Evolutionary conservation across 2,797 vertebrate genomes (phyloP).

Genomic region (Trematomus bernacchii): DNA sequence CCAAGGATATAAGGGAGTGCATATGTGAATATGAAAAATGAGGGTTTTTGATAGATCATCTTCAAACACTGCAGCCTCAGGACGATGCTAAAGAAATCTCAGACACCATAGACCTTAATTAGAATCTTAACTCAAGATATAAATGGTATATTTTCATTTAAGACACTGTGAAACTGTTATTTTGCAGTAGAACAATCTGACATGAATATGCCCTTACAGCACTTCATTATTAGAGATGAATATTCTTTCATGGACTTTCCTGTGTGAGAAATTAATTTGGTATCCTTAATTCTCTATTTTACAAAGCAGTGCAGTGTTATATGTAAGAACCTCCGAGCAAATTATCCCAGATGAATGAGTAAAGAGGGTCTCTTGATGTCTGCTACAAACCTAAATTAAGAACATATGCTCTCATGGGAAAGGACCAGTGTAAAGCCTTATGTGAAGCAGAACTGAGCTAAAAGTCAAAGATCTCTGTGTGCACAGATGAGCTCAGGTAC

Average conservation of each 20-base stretch:
- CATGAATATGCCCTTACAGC: not conserved
- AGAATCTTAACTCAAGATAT: not conserved
- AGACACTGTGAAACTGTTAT: not conserved
- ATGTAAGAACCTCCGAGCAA: not conserved
- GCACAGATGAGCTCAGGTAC: not conserved
- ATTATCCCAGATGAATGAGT: conserved; percentile 7
- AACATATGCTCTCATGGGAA: conserved; percentile 8
- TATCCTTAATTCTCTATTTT: conserved; percentile 3
- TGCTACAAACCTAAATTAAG: conserved; percentile 20
- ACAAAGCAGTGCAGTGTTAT: not conserved
- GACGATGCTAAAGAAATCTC: conserved; percentile 5
- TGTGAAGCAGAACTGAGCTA: not conserved
- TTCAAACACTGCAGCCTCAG: not conserved
- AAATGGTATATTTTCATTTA: not conserved
- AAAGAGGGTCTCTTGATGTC: conserved; percentile 11
- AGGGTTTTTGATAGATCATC: conserved; percentile 36
- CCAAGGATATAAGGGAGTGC: conserved; percentile 20
- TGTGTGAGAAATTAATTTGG: conserved; percentile 1
- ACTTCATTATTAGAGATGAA: not conserved
- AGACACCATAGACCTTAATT: not conserved
- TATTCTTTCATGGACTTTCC: not conserved
- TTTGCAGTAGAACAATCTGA: not conserved
- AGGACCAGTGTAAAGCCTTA: not conserved
- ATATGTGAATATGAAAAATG: conserved; percentile 26
- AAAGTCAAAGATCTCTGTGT: not conserved